phyloP scores from a whole-genome alignment of 2,797 vertebrate genomes.

The Tadarida brasiliensis region DNA sequence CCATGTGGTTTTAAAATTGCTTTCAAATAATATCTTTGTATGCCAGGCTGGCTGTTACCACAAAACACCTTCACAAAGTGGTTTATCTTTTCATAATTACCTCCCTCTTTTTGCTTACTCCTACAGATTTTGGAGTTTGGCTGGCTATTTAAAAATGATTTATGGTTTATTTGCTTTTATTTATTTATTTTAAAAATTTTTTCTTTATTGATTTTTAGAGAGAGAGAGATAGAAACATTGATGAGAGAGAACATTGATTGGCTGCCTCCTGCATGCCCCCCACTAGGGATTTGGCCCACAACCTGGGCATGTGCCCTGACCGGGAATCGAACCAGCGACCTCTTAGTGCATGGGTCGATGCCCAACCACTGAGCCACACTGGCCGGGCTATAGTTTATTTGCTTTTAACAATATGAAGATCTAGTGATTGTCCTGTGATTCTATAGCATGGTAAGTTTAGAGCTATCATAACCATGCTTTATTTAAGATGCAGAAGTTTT shows the following conservation, averaged over 20 bases:
- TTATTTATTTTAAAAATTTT: too few species aligned
- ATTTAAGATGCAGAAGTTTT: constrained; percentile 50
- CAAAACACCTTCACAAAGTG: constrained; percentile 48
- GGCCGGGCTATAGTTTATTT: neutral
- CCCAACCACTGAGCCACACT: too few species aligned
- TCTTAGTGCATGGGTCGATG: too few species aligned
- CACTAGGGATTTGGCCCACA: too few species aligned
- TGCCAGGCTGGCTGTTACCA: neutral
- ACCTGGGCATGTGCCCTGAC: too few species aligned
- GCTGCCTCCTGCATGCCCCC: too few species aligned
- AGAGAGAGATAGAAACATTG: too few species aligned
- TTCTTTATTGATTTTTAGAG: too few species aligned
- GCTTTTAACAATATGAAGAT: constrained; percentile 43
- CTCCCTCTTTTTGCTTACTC: constrained; percentile 7
- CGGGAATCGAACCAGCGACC: too few species aligned
- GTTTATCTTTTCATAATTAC: constrained; percentile 56
- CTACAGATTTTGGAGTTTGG: constrained; percentile 48
- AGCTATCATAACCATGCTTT: neutral
- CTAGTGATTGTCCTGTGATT: constrained; percentile 25
- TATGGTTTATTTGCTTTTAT: constrained; percentile 53
- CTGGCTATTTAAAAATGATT: constrained; percentile 48
- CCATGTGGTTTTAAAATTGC: constrained; percentile 40
- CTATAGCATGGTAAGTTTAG: constrained; percentile 33
- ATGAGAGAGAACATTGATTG: too few species aligned
- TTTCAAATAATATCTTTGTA: constrained; percentile 61